Evolutionary conservation across 2,797 vertebrate species (phyloP), one percentile per base, ranked within the genome.

Genomic region (Percopsis omiscomaycus): DNA sequence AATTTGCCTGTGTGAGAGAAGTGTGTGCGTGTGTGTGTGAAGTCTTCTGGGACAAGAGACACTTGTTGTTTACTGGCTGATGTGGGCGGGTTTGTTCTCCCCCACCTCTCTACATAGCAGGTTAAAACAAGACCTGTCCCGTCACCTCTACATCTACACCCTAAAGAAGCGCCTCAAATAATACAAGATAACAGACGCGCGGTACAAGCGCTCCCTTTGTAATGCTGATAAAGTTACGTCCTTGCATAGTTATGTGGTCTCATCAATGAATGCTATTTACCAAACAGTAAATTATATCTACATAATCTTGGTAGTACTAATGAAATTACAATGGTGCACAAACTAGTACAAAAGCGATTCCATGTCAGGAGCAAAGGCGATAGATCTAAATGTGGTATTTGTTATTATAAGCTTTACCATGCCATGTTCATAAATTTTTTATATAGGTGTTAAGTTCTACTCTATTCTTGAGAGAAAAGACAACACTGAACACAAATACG

Each of bases 1-100:
- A 77, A 89, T 90, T 89, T 87, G 76, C 84, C 59, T 85, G 69
- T 83, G 84, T 83, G 82, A 71, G 80, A 68, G 55, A 64, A 61
- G 61, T 22, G 22, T 22, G 22, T 22, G 22, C 22, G 22, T 22
- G 22, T 22, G 22, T 81, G 78, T 85, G 82, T 64, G 73, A 83
- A 81, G 78, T 50, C 68, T 73, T 75, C 63, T 69, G 69, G 71
- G 78, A 82, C 69, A 61, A 83, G 80, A 79, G 71, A 79, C 82
- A 83, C 84, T 90, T 81, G 79, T 78, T 88, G 81, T 91, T 86
- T 88, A 85, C 84, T 13, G 32, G 60, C 59, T 59, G 68, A 49
- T 66, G 78, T 78, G 55, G 66, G 44, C 58, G 32, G 12, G 63
- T 75, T 73, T 67, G 68, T 61, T 81, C 68, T 12, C 56, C 9